Conservation (phyloP, 2,888 invertebrate species). For the Ceratothoa steindachneri region DNA sequence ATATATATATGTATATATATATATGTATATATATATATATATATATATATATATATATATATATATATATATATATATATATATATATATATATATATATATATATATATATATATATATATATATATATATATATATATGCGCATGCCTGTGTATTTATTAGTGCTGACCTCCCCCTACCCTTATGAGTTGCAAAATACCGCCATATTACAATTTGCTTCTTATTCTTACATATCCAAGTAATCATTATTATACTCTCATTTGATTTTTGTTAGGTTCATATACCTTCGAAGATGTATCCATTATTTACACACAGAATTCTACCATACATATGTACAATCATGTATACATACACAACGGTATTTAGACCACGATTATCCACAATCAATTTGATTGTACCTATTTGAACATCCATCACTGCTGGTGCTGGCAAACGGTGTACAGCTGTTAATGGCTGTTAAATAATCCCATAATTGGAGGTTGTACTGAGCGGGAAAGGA, state of each 20-base stretch:
- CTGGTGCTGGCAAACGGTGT: too few relatives aligned
- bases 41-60: constrained; percentile 15
- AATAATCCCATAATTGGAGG: too few relatives aligned
- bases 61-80: constrained; percentile 7
- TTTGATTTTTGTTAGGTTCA: too few relatives aligned
- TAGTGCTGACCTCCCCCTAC: neutral
- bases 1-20: constrained; percentile 6
- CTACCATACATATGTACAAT: neutral
- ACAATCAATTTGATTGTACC: too few relatives aligned
- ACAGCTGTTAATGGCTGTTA: too few relatives aligned
- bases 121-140: constrained; percentile 20
- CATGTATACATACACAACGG: neutral
- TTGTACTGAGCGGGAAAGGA: too few relatives aligned
- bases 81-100: constrained; percentile 18
- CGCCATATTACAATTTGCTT: too few relatives aligned
- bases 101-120: constrained; percentile 22
- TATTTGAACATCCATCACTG: too few relatives aligned
- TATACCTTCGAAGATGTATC: neutral
- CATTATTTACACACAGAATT: neutral
- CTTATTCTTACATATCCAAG: too few relatives aligned
- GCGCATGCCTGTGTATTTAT: neutral
- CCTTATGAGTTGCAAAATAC: neutral
- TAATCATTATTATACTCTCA: too few relatives aligned
- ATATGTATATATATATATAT: constrained; percentile 16
- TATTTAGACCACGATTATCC: too few relatives aligned